Conservation (phyloP, 2,797 vertebrate species). For the Centroberyx gerrardi region DNA sequence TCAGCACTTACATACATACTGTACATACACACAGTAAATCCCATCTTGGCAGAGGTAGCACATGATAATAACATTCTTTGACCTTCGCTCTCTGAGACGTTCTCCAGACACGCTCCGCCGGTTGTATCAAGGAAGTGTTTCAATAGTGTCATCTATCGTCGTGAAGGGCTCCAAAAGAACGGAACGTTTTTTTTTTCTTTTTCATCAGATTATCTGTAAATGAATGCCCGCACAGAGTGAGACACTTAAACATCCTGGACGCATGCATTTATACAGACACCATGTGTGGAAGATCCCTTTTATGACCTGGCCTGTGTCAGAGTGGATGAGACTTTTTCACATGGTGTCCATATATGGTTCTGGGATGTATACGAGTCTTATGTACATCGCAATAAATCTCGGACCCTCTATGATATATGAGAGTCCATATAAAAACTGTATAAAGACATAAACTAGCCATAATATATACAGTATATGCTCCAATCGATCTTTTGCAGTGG, state of each 20-base stretch:
- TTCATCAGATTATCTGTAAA: constrained; percentile 34
- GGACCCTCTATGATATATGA: too few species aligned
- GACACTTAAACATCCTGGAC: constrained; percentile 27
- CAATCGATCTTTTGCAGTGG: too few species aligned
- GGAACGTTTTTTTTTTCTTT: constrained; percentile 13
- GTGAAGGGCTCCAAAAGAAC: constrained; percentile 44
- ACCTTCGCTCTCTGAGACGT: constrained; percentile 54
- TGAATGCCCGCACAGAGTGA: constrained; percentile 30
- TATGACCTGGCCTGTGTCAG: neutral
- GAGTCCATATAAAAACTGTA: too few species aligned
- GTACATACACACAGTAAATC: constrained; percentile 45
- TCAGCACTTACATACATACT: constrained; percentile 30
- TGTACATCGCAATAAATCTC: too few species aligned
- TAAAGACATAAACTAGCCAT: too few species aligned
- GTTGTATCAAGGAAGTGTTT: constrained; percentile 57
- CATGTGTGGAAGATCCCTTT: neutral
- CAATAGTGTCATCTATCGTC: constrained; percentile 59
- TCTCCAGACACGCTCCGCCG: constrained; percentile 65
- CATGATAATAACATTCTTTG: constrained; percentile 60
- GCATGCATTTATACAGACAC: constrained; percentile 21
- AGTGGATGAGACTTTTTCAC: neutral
- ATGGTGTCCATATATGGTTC: neutral
- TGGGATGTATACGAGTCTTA: too few species aligned
- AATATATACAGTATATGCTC: too few species aligned
- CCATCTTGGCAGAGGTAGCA: constrained; percentile 52